Evolutionary conservation across 1,140 invertebrate genomes (phyloP), one percentile per base, ranked within the genome.

Genomic region (Homalodisca vitripennis): DNA sequence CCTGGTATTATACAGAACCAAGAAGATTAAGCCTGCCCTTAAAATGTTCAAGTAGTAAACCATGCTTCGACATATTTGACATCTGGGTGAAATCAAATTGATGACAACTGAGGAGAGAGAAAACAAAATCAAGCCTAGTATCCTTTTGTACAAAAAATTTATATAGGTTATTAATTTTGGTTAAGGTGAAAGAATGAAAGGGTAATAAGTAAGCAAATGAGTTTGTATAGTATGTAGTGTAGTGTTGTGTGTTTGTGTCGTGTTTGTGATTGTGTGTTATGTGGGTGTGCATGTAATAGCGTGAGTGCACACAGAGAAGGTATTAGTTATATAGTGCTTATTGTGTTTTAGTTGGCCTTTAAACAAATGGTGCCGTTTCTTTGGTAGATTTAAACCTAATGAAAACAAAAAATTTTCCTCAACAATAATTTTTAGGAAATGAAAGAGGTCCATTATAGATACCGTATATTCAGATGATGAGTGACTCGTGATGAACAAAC

Each of bases 71-170:
- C 27, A n/a, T n/a, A n/a, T 67, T 67, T 46, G 1, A 67, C 27
- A 22, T n/a, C n/a, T 32, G 31, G 63, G 63, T 65, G 63, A 65
- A 65, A 65, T 65, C 2, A 30, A 32, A 65, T n/a, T 65, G 27
- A 22, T 53, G 20, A n/a, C n/a, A 32, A 65, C 17, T 26, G 34
- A 32, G 10, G 31, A 65, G 41, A 34, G 10, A 65, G 63, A 65
- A 65, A n/a, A 26, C n/a, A n/a, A n/a, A 65, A 32, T 32, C 34
- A 26, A 65, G 31, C 41, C 63, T 41, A 32, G 26, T 65, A 65
- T 65, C 63, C 63, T 65, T 65, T 65, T 65, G n/a, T 65, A 32
- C 63, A 65, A 63, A n/a, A 32, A 22, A 14, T 65, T 53, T 53
- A 22, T 53, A 3, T n/a, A n/a, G n/a, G n/a, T n/a, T n/a, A 6